phyloP scores from a whole-genome alignment of 2,797 vertebrate genomes.

The Leuciscus waleckii region DNA sequence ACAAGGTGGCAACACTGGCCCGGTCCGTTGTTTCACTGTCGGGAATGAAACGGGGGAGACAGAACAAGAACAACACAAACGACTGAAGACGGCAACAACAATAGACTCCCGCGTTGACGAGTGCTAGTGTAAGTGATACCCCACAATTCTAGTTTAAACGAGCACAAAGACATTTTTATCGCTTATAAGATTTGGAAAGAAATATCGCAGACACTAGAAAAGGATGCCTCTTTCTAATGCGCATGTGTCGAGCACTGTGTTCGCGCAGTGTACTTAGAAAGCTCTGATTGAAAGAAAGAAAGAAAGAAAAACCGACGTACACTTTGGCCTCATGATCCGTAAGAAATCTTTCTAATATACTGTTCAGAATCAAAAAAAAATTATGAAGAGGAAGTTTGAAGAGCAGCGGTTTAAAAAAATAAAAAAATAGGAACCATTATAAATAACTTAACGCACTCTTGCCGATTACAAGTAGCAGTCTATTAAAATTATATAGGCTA shows the following conservation, averaged over 20 bases:
- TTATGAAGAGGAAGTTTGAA: neutral
- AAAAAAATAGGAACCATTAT: neutral
- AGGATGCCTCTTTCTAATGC: neutral
- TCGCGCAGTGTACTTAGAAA: neutral
- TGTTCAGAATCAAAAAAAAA: neutral
- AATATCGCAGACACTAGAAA: neutral
- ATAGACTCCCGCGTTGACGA: conserved; percentile 25
- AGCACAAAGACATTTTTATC: conserved; percentile 2
- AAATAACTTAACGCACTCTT: neutral
- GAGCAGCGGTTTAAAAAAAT: neutral
- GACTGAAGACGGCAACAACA: neutral
- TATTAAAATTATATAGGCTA: neutral
- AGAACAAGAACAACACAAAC: conserved; percentile 10
- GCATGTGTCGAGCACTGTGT: neutral
- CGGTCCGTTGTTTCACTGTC: neutral
- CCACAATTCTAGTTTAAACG: neutral
- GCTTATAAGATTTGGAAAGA: neutral
- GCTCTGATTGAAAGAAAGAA: neutral
- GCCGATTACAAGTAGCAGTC: neutral
- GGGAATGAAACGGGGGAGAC: neutral
- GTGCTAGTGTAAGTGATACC: neutral
- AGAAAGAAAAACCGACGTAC: neutral
- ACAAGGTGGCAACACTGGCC: conserved; percentile 6
- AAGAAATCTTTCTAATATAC: neutral
- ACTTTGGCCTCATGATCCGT: neutral